Evolutionary conservation across 2,797 vertebrate species (phyloP), one percentile per base, ranked within the genome.

Genomic region (Tokudaia tokunoshimensis): DNA sequence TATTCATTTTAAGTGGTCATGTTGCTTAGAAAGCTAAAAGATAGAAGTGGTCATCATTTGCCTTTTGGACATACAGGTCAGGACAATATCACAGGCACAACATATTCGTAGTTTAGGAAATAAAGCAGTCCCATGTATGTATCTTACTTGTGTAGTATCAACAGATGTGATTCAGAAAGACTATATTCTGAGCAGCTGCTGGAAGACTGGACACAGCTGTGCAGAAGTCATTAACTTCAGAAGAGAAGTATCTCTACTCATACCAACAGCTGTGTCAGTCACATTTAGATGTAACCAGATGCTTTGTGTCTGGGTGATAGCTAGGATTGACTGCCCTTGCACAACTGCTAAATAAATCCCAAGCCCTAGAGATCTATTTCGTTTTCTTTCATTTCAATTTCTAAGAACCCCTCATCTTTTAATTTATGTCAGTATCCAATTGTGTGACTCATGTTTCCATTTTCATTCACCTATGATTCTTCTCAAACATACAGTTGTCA

Each of bases 281-380:
- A 82, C 76, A 90, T n/a, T 85, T 85, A 82, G 59, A 97, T 22
- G 76, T 86, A 94, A 94, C 80, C 96, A 98, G 97, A 97, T 98
- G 94, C 94, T 95, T 94, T 93, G 44, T 37, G 79, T 91, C 34
- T 72, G 47, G 89, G 57, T 76, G 80, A 29, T 79, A 93, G 89
- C 72, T 89, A 86, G 37, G 34, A 92, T 74, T n/a, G 22, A 96
- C 83, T 91, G 72, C 31, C 78, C 26, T 90, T 79, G 85, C 20
- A 26, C 34, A 95, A 84, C 52, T 72, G 65, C 61, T 88, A 95
- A 85, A 92, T 85, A 94, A 92, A 96, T 70, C 15, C 13, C 15
- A 41, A 80, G 24, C 11, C 84, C 61, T 34, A 90, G 67, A 95
- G 47, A 61, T 90, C 26, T 91, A 74, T 75, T 34, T 34, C 47